Conservation (phyloP, 2,797 vertebrate species). For the Danio tinwini region DNA sequence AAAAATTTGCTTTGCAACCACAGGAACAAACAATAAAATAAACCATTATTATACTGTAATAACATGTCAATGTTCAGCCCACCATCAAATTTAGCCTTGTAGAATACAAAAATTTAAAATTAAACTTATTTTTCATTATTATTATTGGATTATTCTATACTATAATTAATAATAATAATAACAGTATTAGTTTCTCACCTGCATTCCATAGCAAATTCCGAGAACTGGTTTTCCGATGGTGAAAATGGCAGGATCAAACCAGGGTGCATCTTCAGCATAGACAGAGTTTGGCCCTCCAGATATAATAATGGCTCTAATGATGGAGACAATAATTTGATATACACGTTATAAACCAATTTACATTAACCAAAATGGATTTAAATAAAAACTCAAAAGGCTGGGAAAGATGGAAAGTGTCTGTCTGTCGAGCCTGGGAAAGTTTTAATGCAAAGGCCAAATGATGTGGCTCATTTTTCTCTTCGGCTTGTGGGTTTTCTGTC, state of each 20-base stretch:
- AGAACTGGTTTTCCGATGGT: slow-evolving; percentile 96
- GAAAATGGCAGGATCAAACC: slow-evolving; percentile 98
- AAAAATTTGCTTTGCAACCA: too few species aligned
- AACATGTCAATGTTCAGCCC: too few species aligned
- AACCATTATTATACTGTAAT: too few species aligned
- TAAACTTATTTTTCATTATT: too few species aligned
- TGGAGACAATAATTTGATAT: slow-evolving; percentile 22
- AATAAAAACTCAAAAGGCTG: not conserved
- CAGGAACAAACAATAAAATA: too few species aligned
- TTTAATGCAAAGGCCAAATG: not conserved
- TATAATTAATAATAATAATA: not conserved
- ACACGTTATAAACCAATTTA: not conserved
- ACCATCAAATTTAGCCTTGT: too few species aligned
- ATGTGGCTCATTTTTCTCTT: slow-evolving; percentile 3
- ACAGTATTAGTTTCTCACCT: slow-evolving; percentile 77
- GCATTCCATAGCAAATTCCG: slow-evolving; percentile 99
- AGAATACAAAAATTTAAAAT: too few species aligned
- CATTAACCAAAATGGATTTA: slow-evolving; percentile 14
- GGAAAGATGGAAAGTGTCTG: slow-evolving; percentile 10
- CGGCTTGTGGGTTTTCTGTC: not conserved
- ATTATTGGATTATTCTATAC: too few species aligned
- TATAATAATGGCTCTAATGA: slow-evolving; percentile 92
- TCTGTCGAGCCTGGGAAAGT: not conserved
- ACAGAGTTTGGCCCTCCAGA: slow-evolving; percentile 98
- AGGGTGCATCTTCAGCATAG: slow-evolving; percentile 97